Conservation (phyloP, 2,113 vertebrate species). For the Taxidea taxus region DNA sequence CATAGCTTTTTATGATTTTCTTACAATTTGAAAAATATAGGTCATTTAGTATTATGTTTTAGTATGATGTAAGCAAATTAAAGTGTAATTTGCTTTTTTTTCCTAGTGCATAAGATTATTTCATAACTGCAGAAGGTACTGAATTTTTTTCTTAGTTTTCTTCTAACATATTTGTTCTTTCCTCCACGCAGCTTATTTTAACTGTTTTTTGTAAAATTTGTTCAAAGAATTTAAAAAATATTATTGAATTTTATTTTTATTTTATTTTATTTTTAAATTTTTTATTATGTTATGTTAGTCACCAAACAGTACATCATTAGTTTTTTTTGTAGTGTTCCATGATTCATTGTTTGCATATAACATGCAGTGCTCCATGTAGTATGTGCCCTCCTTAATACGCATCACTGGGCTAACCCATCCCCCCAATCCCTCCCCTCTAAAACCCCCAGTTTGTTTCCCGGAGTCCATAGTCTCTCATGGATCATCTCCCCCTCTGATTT, state of each 20-base stretch:
- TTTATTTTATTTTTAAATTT: too few species aligned
- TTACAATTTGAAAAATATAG: neutral
- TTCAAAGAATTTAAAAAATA: neutral
- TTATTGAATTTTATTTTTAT: neutral
- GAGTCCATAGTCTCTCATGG: too few species aligned
- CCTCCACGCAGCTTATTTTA: neutral
- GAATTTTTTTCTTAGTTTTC: neutral
- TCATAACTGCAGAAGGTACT: neutral
- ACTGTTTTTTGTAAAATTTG: neutral
- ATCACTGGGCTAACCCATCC: too few species aligned
- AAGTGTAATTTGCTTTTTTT: neutral
- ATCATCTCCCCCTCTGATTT: too few species aligned
- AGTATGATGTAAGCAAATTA: neutral
- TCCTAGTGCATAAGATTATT: neutral
- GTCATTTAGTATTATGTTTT: neutral
- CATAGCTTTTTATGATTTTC: neutral
- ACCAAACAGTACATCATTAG: too few species aligned
- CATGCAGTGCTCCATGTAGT: too few species aligned
- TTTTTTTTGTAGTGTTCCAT: too few species aligned
- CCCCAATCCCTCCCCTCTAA: too few species aligned
- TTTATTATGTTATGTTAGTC: too few species aligned
- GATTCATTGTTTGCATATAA: too few species aligned
- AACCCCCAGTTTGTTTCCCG: too few species aligned
- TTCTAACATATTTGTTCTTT: neutral
- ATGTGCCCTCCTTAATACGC: too few species aligned